Evolutionary conservation across 2,888 invertebrate genomes (phyloP).

Genomic region (Eupithecia vulgata): DNA sequence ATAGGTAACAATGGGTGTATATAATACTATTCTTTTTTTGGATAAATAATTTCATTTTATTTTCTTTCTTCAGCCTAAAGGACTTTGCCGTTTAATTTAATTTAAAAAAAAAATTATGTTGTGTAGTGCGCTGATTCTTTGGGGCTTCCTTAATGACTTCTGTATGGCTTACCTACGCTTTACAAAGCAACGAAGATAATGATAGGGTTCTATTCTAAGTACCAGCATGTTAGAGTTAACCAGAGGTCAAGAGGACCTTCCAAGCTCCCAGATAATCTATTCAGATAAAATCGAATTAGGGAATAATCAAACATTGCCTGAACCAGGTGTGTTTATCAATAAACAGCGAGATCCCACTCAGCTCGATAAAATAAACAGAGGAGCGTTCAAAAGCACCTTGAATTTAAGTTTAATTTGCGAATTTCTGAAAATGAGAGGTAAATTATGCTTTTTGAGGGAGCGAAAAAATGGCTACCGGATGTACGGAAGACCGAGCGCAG

Average conservation of each 20-base stretch:
- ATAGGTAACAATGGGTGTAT: no score
- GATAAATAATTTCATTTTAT: no score
- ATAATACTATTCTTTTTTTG: no score
- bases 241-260: neutral
- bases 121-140: no score
- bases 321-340: neutral
- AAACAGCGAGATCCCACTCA: neutral
- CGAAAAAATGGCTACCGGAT: slow-evolving; percentile 38
- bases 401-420: neutral
- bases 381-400: neutral
- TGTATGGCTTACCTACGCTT: no score
- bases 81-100: no score
- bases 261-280: neutral
- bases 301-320: neutral
- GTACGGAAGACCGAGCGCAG: slow-evolving; percentile 38
- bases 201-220: neutral
- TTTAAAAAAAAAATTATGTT: no score
- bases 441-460: slow-evolving; percentile 39
- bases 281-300: neutral
- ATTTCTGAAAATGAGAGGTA: slow-evolving; percentile 22
- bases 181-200: no score
- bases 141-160: no score
- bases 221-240: neutral
- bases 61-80: no score
- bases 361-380: slow-evolving; percentile 1